Conservation (phyloP, 2,113 vertebrate genomes). For the Limnothrissa miodon region DNA sequence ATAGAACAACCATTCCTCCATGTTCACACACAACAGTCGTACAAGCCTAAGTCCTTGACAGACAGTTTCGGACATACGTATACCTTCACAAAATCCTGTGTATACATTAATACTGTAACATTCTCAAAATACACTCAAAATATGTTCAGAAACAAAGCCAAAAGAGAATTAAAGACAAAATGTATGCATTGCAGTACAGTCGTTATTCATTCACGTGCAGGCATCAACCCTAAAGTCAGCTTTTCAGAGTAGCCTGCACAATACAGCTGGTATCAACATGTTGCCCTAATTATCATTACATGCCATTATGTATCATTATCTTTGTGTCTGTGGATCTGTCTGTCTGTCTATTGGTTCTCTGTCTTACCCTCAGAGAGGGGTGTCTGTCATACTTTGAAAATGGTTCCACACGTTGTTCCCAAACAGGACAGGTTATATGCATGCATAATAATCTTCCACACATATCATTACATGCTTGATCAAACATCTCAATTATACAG, state of each 20-base stretch:
- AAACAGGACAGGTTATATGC: neutral
- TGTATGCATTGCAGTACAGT: too few relatives aligned
- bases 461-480: neutral
- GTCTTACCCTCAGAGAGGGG: neutral
- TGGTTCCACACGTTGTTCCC: neutral
- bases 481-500: neutral
- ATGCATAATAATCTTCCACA: neutral
- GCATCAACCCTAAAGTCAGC: neutral
- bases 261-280: neutral
- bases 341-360: neutral
- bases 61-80: neutral
- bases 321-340: neutral
- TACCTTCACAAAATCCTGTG: neutral
- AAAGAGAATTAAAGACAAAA: neutral
- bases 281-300: neutral
- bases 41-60: neutral
- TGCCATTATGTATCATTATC: conserved; percentile 4
- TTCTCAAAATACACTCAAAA: neutral
- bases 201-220: neutral
- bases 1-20: neutral
- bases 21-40: neutral
- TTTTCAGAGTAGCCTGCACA: neutral
- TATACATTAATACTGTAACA: neutral
- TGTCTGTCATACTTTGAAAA: neutral
- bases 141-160: neutral